Base-by-base conservation (phyloP, 2,797 vertebrate genomes). In the Centroberyx gerrardi region DNA sequence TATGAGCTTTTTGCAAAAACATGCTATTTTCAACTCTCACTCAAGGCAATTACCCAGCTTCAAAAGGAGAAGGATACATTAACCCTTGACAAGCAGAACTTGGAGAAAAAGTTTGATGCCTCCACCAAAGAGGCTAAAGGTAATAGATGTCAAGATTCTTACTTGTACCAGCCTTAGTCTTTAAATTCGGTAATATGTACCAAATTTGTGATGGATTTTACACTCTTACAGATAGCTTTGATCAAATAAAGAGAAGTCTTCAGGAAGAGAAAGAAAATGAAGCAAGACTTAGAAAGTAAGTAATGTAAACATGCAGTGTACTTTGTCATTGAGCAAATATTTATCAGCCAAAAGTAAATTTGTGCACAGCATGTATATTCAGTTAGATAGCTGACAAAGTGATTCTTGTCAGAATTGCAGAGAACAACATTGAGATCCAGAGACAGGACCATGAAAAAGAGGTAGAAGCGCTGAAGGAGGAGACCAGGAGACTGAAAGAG, bases 341-440 rank as follows among this genome's bases (percentile, higher is more conserved):
- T 58, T 22, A 10, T 8, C 0, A 14, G 4, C 42, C 52, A 54
- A 12, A 54, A 14, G 12, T 54, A 10, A 54, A 27, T 27, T 3
- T 12, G 8, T 13, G 7, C 33, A 46, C 13, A 9, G 4, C 36
- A 17, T 69, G 0, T 62, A 54, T 8, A 31, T 33, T 70, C 49
- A 28, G 17, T 33, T 22, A 31, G 18, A 42, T 29, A 9, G 8
- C 14, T 80, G 1, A 85, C 31, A n/a, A 62, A 8, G 31, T 33
- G 10, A 31, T 75, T 70, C 17, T 66, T 14, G 44, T 36, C 83
- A 99, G 98, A 77, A 94, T 96, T 59, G 96, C 97, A 46, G 98
- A 99, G 93, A 97, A 97, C 89, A 96, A 94, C 77, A 93, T 93
- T 74, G 96, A 96, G 63, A 95, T 96, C 76, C 96, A 97, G 91